Conservation (phyloP, 2,113 vertebrate species). For the Catharus bicknelli region DNA sequence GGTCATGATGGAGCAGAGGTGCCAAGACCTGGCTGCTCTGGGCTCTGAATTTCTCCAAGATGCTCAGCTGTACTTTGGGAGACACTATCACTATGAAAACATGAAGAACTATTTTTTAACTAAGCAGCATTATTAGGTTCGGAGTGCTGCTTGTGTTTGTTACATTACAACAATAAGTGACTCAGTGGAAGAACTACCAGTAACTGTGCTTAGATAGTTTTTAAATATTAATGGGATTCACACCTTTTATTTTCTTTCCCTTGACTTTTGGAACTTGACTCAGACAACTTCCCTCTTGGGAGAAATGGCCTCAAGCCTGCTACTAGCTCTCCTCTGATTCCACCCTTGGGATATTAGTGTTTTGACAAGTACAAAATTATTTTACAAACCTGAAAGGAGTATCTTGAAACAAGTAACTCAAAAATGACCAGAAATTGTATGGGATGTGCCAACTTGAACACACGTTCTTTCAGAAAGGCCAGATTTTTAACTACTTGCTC, state of each 20-base stretch:
- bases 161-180: background rate
- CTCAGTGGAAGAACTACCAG: background rate
- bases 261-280: constrained; percentile 11
- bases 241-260: background rate
- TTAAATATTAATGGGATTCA: background rate
- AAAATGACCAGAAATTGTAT: background rate
- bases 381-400: background rate
- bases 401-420: background rate
- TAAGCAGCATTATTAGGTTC: background rate
- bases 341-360: background rate
- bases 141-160: background rate
- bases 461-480: background rate
- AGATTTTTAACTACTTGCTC: background rate
- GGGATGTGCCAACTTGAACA: background rate
- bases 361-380: background rate
- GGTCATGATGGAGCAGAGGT: background rate
- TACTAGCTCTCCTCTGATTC: background rate
- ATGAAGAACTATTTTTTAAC: background rate
- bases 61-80: background rate
- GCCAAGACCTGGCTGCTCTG: background rate
- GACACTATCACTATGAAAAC: background rate
- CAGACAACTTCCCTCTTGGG: background rate
- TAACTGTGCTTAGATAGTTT: background rate
- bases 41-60: background rate
- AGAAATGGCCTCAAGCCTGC: background rate